Conservation (phyloP, 2,888 invertebrate genomes). For the Tetropium fuscum region DNA sequence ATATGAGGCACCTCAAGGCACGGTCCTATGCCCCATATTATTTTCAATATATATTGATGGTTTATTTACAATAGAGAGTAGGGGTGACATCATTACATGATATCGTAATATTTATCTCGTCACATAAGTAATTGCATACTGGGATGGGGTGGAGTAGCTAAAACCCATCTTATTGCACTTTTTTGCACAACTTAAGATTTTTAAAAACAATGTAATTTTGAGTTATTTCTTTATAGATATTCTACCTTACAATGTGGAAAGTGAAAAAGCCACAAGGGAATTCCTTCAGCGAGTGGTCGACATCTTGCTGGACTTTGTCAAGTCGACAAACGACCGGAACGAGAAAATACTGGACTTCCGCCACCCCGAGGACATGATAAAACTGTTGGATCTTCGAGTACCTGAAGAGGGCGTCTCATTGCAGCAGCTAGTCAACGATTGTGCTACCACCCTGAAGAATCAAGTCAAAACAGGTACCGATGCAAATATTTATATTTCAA, state of each 20-base stretch:
- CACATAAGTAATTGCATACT: no score
- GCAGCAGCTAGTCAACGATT: slow-evolving; percentile 92
- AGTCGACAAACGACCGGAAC: slow-evolving; percentile 87
- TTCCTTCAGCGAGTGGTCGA: slow-evolving; percentile 90
- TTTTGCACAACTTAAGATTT: no score
- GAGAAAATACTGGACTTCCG: slow-evolving; percentile 95
- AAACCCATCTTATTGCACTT: no score
- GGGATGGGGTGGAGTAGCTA: no score
- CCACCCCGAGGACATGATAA: slow-evolving; percentile 94
- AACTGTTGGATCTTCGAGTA: slow-evolving; percentile 87
- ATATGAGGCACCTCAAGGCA: no score
- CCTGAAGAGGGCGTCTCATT: slow-evolving; percentile 89
- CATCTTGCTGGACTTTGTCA: slow-evolving; percentile 89
- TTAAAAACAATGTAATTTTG: no score
- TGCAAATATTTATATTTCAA: no score
- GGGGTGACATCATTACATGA: no score
- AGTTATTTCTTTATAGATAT: slow-evolving; percentile 77
- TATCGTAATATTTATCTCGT: no score
- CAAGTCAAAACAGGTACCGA: slow-evolving; percentile 98
- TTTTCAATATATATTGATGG: no score
- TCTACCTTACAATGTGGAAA: slow-evolving; percentile 78
- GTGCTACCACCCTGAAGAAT: slow-evolving; percentile 91
- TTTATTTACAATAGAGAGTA: no score
- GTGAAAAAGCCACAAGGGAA: slow-evolving; percentile 77
- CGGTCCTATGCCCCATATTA: no score